Base-by-base conservation (phyloP, 2,113 vertebrate species). In the Setophaga coronata region DNA sequence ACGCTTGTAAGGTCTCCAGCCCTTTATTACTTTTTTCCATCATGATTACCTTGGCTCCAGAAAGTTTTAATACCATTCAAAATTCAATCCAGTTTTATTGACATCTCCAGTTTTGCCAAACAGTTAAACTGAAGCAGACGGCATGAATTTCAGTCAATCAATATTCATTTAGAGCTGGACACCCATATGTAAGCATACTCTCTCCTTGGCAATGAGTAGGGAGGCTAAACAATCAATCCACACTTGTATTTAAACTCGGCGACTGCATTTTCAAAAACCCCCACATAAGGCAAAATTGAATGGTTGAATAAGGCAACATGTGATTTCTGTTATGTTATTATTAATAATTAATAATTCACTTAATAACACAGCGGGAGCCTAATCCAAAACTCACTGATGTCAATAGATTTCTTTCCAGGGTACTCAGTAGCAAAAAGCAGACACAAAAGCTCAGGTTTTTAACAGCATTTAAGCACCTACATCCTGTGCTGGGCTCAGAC, bases 1-100 rank as follows among this genome's bases (percentile, higher is more conserved):
- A 43, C 2, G 0, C 45, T 82, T 67, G 9, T 96, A 95, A 96
- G 97, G 76, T 76, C 89, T 97, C 89, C 79, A 95, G 73, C 91
- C 38, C 21, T 97, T 97, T 97, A 97, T 97, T 97, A 95, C 93
- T 95, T 97, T 94, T 95, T 96, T 79, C 95, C 82, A 83, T 96
- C 95, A 60, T 94, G 95, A 97, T 97, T 98, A 97, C 94, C 82
- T 77, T 82, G 96, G 95, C 93, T 96, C 87, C 90, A 96, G 97
- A 95, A 98, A 97, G 95, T 98, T 98, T 97, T 97, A 97, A 97
- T 97, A 97, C 92, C 33, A 2, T 93, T 97, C 96, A 97, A 97
- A 97, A 96, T 95, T 61, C 87, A 87, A 88, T 95, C 80, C 89
- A 96, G 87, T 93, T 98, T 97, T 98, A 97, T 97, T 94, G 98